Base-by-base conservation (phyloP, 2,888 invertebrate genomes). In the Leucoptera coffeella region DNA sequence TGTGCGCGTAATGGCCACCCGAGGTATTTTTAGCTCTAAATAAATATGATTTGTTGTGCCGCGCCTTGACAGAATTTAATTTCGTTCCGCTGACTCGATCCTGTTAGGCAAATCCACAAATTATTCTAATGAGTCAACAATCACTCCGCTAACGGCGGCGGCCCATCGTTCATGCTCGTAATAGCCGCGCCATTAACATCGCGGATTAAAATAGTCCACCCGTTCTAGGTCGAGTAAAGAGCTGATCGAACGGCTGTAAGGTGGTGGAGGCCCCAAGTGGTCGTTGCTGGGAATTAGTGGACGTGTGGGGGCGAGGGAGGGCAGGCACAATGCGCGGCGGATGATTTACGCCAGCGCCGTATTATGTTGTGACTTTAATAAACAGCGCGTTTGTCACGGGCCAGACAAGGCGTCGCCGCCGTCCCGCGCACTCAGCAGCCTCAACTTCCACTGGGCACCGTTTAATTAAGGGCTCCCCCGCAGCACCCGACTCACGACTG, bases 331-430 rank as follows among this genome's bases (percentile, higher is more conserved):
- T 39, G 43, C 48, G 52, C 50, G 50, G 53, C 56, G 51, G 60
- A 71, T 76, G 76, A 77, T 75, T 76, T 77, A 77, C 75, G 69
- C 73, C 64, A 65, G 56, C 64, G 69, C 64, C 67, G 71, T 69
- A 72, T 74, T 74, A 75, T 74, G 73, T 74, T 75, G 74, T 69
- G 73, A 74, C 72, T 74, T 73, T 73, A 73, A 74, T 73, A 74
- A 69, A 71, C 73, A 73, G 65, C 52, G 61, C 69, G 65, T 57
- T 62, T 60, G 62, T 59, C 62, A 59, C 36, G 32, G 37, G 38
- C 35, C 30, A 50, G 53, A 50, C 51, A 43, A 39, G 35, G 35
- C 45, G 57, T 45, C 58, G 64, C 49, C 49, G 33, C 44, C 49
- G 57, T 55, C 45, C 58, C 57, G 53, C 51, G 54, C 23, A 26